These are phyloP conservation scores for Autographa pulchrina DNA, from an alignment of 2,888 invertebrate species.

Conservation along the genomic window DNA sequence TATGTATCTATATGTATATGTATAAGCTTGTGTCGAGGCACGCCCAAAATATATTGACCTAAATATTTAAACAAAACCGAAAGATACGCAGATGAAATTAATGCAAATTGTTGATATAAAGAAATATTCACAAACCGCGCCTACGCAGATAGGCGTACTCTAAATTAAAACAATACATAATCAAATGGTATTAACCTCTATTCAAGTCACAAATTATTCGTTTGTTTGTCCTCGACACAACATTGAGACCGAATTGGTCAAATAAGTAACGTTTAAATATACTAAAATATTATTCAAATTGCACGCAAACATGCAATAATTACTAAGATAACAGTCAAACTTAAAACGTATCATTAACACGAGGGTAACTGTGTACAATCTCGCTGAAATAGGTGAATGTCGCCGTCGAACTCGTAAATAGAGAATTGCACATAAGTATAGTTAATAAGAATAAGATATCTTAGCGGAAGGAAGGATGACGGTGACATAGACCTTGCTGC, in stretches of 20 bases:
- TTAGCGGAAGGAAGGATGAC: slow-evolving; percentile 81
- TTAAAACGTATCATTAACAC: slow-evolving; percentile 41
- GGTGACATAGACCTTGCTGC: slow-evolving; percentile 71
- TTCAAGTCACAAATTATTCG: slow-evolving; percentile 13
- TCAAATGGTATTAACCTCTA: background rate
- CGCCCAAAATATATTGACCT: background rate
- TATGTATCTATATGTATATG: too few relatives aligned
- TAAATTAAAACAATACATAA: background rate
- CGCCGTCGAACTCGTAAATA: slow-evolving; percentile 25
- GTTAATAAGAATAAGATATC: slow-evolving; percentile 59
- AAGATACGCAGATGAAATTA: background rate
- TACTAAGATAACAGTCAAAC: slow-evolving; percentile 29
- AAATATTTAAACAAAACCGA: background rate
- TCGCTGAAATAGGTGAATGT: slow-evolving; percentile 50
- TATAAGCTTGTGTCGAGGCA: background rate
- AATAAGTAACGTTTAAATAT: slow-evolving; percentile 46
- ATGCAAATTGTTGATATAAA: background rate
- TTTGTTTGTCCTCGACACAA: slow-evolving; percentile 43
- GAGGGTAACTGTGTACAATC: slow-evolving; percentile 22
- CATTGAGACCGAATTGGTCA: slow-evolving; percentile 47
- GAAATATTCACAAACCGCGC: background rate
- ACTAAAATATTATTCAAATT: slow-evolving; percentile 52
- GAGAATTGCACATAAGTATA: slow-evolving; percentile 19
- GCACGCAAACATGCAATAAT: slow-evolving; percentile 44
- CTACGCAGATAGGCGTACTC: background rate